Conservation (phyloP, 2,888 invertebrate genomes). For the Apodemia zela region DNA sequence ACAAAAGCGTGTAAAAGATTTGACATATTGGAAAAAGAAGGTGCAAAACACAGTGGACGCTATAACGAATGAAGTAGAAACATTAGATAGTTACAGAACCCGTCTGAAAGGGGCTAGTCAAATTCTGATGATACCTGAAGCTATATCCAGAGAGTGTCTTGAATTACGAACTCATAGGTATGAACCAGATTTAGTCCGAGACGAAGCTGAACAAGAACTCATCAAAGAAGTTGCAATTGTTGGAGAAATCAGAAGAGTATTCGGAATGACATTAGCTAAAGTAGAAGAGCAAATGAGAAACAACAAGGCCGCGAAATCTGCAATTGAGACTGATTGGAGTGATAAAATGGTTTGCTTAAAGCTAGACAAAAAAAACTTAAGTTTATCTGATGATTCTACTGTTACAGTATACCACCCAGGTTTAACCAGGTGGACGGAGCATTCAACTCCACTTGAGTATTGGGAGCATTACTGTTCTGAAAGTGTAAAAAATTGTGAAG, state of each 20-base stretch:
- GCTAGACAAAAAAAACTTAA: constrained; percentile 84
- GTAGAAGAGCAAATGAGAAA: constrained; percentile 85
- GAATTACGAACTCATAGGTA: constrained; percentile 84
- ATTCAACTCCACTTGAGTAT: constrained; percentile 83
- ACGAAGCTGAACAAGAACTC: constrained; percentile 89
- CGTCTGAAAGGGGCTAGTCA: constrained; percentile 84
- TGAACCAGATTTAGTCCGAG: constrained; percentile 88
- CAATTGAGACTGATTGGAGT: constrained; percentile 93
- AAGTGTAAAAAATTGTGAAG: constrained; percentile 87
- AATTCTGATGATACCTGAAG: constrained; percentile 85
- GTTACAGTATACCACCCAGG: constrained; percentile 88
- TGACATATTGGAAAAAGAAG: constrained; percentile 85
- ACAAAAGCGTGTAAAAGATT: constrained; percentile 47
- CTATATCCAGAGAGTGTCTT: constrained; percentile 86
- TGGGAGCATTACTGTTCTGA: constrained; percentile 92
- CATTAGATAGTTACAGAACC: constrained; percentile 82
- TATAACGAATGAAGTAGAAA: constrained; percentile 83
- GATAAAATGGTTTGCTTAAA: constrained; percentile 89
- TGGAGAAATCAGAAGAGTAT: constrained; percentile 83
- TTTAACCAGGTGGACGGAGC: constrained; percentile 88
- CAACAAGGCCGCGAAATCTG: constrained; percentile 88
- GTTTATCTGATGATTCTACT: constrained; percentile 83
- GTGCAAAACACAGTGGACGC: constrained; percentile 82
- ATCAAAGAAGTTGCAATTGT: constrained; percentile 88
- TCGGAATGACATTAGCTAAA: constrained; percentile 82